Evolutionary conservation across 2,888 invertebrate species (phyloP), one percentile per base, ranked within the genome.

Genomic region (Brachyptera putata): DNA sequence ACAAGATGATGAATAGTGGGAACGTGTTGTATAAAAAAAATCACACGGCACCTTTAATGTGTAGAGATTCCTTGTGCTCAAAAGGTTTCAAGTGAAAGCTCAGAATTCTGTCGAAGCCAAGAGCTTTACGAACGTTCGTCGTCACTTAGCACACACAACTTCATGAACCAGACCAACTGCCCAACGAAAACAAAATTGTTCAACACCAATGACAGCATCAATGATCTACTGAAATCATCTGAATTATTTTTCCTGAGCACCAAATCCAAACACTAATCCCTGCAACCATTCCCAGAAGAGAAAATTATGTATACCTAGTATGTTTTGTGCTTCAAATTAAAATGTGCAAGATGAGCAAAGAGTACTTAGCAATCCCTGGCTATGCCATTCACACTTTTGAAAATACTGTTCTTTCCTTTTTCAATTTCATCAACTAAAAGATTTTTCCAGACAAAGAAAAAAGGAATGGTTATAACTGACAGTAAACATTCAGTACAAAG

Each of bases 341-440:
- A 61, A 56, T 57, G 64, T 58, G 63, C 61, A 64, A 46, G 60
- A 64, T 63, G 64, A 64, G 64, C 64, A 63, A 62, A 61, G 43
- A 60, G 53, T 26, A 34, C 55, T 25, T 56, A 63, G 55, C 49
- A 37, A 53, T 60, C 41, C 46, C 25, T 63, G 36, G 48, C 39
- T 11, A 30, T 11, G 5, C 30, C 7, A 30, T 7, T 11, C 30
- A 30, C 11, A 11, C 5, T 30, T n/a, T n/a, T 11, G 21, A 43
- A 43, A 16, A 43, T 43, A 43, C 39, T 43, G n/a, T 4, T 16
- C 43, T 18, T 18, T 21, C 14, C 21, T 43, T 30, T 30, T 30
- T 11, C 30, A 30, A 30, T 11, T 30, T 30, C 11, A 7, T 7
- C 30, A 30, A 30, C 5, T 30, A 30, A n/a, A n/a, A n/a, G n/a